A percentile compares a stretch with the other conserved stretches of the same genome.
phyloP scores from a whole-genome alignment of 2,113 vertebrate species.

The Nettapus auritus region DNA sequence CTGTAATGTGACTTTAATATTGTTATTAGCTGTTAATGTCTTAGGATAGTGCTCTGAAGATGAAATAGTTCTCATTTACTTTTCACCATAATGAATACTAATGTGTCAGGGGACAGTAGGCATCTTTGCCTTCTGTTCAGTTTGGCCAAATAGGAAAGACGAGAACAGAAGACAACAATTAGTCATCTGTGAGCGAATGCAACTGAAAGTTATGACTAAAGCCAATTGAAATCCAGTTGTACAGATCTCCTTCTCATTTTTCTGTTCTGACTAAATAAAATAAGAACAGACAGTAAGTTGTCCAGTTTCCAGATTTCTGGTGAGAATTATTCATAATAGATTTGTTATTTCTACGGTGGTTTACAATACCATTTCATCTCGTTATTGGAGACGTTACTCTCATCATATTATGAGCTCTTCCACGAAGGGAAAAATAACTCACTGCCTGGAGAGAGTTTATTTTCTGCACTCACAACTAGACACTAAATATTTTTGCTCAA shows the following conservation, averaged over 20 bases:
- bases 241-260: neutral
- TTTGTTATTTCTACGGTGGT: slow-evolving; percentile 22
- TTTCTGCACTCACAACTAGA: neutral
- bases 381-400: slow-evolving; percentile 2
- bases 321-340: slow-evolving; percentile 4
- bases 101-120: slow-evolving; percentile 49
- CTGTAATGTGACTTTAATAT: slow-evolving; percentile 67
- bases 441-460: slow-evolving; percentile 20
- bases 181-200: neutral
- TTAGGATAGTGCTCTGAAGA: slow-evolving; percentile 50
- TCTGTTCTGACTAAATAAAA: neutral
- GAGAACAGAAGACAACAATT: neutral
- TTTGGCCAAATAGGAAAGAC: slow-evolving; percentile 25
- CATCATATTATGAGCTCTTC: neutral
- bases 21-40: slow-evolving; percentile 64
- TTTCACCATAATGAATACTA: slow-evolving; percentile 55
- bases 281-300: slow-evolving; percentile 12
- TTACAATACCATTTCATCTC: neutral
- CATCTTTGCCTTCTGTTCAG: slow-evolving; percentile 52
- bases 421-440: slow-evolving; percentile 17
- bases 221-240: neutral
- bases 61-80: slow-evolving; percentile 70
- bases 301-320: slow-evolving; percentile 40
- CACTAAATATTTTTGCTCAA: neutral
- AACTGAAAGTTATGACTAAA: slow-evolving; percentile 24